phyloP scores from a whole-genome alignment of 2,797 vertebrate species.

The Pempheris klunzingeri region DNA sequence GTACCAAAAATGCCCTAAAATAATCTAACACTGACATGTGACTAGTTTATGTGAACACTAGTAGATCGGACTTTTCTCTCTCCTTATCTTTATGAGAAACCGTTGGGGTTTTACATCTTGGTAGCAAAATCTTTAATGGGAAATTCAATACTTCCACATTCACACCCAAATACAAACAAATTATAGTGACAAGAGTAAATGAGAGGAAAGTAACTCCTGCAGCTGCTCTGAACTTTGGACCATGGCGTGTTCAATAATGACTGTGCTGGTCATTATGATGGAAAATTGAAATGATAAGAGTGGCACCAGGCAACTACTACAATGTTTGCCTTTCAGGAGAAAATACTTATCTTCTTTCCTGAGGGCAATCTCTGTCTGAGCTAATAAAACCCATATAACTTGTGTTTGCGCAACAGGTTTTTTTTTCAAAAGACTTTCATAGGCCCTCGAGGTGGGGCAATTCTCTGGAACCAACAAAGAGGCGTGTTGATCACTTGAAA shows the following conservation, averaged over 20 bases:
- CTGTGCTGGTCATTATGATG: neutral
- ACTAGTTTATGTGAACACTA: neutral
- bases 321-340: neutral
- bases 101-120: neutral
- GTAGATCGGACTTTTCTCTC: neutral
- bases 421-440: constrained; percentile 7
- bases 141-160: neutral
- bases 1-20: constrained; percentile 4
- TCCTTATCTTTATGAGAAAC: neutral
- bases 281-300: neutral
- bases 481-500: constrained; percentile 14
- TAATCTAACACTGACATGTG: neutral
- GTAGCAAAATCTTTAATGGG: neutral
- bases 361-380: neutral
- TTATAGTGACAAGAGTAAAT: neutral
- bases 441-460: neutral
- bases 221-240: constrained; percentile 42
- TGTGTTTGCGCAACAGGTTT: neutral
- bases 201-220: neutral
- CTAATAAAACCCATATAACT: neutral
- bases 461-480: neutral
- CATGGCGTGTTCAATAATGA: too few relatives aligned
- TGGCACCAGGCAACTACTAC: neutral
- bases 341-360: neutral
- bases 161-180: neutral